phyloP scores from a whole-genome alignment of 2,888 invertebrate genomes.

The Salticus scenicus region DNA sequence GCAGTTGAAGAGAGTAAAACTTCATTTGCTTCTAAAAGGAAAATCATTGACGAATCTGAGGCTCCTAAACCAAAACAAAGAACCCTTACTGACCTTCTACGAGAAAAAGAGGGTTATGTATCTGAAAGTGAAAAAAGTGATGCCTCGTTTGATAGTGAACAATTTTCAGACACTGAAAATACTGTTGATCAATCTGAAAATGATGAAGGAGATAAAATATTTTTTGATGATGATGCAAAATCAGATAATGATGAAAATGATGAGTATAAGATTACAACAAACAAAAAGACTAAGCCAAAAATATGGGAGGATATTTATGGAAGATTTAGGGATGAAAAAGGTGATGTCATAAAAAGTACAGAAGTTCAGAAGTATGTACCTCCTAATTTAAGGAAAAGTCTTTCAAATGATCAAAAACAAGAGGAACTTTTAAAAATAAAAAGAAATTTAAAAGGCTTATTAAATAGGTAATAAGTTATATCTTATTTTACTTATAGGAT shows the following conservation, averaged over 20 bases:
- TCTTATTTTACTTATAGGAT: too few species aligned
- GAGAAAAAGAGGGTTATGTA: conserved; percentile 20
- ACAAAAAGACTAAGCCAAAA: conserved; percentile 46
- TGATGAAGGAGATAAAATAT: conserved; percentile 74
- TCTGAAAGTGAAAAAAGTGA: conserved; percentile 1
- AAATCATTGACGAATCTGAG: not conserved
- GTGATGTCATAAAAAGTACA: conserved; percentile 81
- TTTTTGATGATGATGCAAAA: conserved; percentile 17
- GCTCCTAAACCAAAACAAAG: conserved; percentile 22
- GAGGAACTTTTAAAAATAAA: conserved; percentile 81
- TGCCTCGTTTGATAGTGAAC: conserved; percentile 9
- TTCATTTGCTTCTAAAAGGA: not conserved
- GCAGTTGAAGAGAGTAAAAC: conserved; percentile 79
- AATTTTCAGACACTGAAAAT: conserved; percentile 17
- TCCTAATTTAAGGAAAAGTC: conserved; percentile 83
- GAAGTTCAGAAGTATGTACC: conserved; percentile 82
- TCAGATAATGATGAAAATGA: not conserved
- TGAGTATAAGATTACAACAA: not conserved
- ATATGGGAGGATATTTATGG: conserved; percentile 96
- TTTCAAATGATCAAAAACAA: conserved; percentile 75
- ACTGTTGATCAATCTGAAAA: conserved; percentile 78
- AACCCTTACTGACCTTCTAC: conserved; percentile 37
- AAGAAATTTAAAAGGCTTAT: conserved; percentile 88
- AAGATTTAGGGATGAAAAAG: conserved; percentile 85
- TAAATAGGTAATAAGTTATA: conserved; percentile 84